Base-by-base conservation (phyloP, 2,888 invertebrate species). In the Euplexia lucipara region DNA sequence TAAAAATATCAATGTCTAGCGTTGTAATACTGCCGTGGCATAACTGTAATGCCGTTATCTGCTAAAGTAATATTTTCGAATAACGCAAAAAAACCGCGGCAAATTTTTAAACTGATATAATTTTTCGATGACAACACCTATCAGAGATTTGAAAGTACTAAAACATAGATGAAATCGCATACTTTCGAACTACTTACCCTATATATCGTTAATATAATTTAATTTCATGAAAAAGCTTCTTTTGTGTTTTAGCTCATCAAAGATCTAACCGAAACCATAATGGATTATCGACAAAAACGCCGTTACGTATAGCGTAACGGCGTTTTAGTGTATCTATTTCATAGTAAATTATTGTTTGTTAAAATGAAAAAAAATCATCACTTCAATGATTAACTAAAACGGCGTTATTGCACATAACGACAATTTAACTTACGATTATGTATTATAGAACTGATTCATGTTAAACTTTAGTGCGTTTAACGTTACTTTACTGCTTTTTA, bases 401-500 rank as follows among this genome's bases (percentile, higher is more conserved):
- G 56, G 3, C 45, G 57, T 39, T 57, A 57, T 32, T 1, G 54
- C 44, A 54, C 54, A 22, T 34, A 34, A 44, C 54, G 34, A 5
- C 34, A 10, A 54, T 44, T 57, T 37, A 57, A 39, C 47, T 48
- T 39, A 57, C 0, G 0, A 57, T 57, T 39, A 47, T 39, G 47
- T 57, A 57, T 1, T 47, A 47, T 2, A 3, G 18, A 57, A 47
- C 57, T 39, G 37, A 39, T 6, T 57, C 30, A 57, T 57, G 37
- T 57, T 57, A 47, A 6, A 57, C 47, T 57, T 47, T 39, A 47
- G 37, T 47, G 57, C 18, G 39, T 18, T 57, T 57, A 47, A 47
- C 26, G 35, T 8, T 37, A 57, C 57, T 57, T 57, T 57, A 57
- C 57, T 45, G 45, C 35, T 37, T 56, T 57, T 47, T 39, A 57